Percentiles rank a stretch among this genome's conserved stretches.
Evolutionary conservation across 2,113 vertebrate genomes (phyloP).

Genomic region (Uria lomvia): DNA sequence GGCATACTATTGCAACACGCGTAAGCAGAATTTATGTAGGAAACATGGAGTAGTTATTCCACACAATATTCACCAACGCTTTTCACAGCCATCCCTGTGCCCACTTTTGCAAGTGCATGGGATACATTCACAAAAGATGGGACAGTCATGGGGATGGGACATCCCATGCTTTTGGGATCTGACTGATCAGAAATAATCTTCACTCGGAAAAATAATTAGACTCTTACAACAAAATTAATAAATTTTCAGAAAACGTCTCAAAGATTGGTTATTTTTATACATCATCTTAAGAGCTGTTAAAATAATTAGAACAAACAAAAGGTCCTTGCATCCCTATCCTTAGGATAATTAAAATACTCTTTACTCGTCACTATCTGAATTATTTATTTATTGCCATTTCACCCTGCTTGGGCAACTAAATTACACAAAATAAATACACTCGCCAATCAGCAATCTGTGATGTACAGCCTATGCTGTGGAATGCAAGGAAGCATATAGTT

Average conservation of each 20-base stretch:
- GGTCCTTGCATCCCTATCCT: neutral
- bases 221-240: neutral
- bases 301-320: neutral
- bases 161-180: neutral
- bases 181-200: neutral
- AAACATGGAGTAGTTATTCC: neutral
- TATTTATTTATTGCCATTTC: neutral
- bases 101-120: neutral
- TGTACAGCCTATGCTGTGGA: neutral
- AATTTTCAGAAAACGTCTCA: neutral
- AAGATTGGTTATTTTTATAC: neutral
- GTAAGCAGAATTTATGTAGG: neutral
- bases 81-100: neutral
- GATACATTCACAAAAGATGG: neutral
- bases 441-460: neutral
- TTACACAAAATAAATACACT: neutral
- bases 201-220: neutral
- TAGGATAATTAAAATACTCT: neutral
- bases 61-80: neutral
- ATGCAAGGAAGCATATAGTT: neutral
- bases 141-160: neutral
- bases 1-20: neutral
- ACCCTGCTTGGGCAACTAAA: neutral
- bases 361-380: neutral
- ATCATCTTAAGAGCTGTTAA: neutral